Evolutionary conservation across 2,113 vertebrate species (phyloP), one percentile per base, ranked within the genome.

Genomic region (Paramisgurnus dabryanus): DNA sequence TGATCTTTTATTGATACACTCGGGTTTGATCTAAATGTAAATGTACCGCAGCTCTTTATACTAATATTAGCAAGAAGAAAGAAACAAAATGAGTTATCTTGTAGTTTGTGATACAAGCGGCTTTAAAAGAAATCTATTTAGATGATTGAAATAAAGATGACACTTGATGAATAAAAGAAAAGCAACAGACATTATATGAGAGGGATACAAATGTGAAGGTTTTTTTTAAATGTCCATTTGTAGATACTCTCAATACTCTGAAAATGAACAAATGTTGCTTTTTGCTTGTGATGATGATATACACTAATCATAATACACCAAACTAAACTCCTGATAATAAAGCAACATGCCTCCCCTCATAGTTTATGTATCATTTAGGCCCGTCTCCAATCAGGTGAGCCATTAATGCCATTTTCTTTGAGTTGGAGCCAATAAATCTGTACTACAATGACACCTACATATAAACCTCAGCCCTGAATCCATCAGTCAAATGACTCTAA

Each of bases 401-500:
- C 17, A 72, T 45, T 41, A 80, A 47, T 22, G 40, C 50, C 50
- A 80, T 76, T 80, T 57, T 72, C 65, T 55, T 67, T 18, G 27
- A 61, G 68, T 60, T 45, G 47, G 45, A n/a, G 22, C 55, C 66
- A 66, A 34, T 71, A 64, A 27, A 80, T 67, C 74, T 71, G 77
- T 76, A 67, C 67, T 55, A 12, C 67, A 77, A 60, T 73, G 27
- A 17, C 6, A 76, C 70, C 80, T 81, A 75, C 40, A 79, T 84
- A 76, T 72, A n/a, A 69, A 73, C 60, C 67, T 61, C 65, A 81
- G 27, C 70, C 82, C 82, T 84, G 80, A 72, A 71, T 86, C 86
- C 86, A 89, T 89, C 89, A 84, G 75, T 90, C 85, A 84, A 85
- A 85, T 67, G 80, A 80, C 57, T 7, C 75, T 81, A 71, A 80